These are phyloP conservation scores for Campopleginae sp. DNA, from an alignment of 2,888 invertebrate species.

Conservation along the genomic window DNA sequence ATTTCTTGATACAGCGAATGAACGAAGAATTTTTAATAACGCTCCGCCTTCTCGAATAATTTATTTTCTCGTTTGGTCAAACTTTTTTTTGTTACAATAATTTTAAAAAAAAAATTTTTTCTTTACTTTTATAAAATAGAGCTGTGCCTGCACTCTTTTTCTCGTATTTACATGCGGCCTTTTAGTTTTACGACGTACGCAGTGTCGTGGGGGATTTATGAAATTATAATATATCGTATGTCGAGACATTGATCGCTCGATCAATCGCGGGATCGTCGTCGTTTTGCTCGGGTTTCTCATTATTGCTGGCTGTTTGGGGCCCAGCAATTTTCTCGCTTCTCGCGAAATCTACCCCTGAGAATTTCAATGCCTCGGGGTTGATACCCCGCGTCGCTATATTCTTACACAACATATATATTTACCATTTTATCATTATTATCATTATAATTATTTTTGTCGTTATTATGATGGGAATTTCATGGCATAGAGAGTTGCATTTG, in stretches of 20 bases:
- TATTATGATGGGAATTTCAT: constrained; percentile 50
- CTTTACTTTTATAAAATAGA: too few species aligned
- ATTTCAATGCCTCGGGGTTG: constrained; percentile 60
- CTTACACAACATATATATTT: constrained; percentile 13
- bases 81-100: neutral
- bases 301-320: constrained; percentile 44
- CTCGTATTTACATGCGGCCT: constrained; percentile 7
- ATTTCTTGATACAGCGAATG: neutral
- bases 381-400: constrained; percentile 29
- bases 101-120: neutral
- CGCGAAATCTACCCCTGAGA: constrained; percentile 58
- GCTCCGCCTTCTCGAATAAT: neutral
- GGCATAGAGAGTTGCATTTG: constrained; percentile 56
- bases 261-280: constrained; percentile 61
- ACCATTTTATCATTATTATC: neutral
- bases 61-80: neutral
- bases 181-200: constrained; percentile 49
- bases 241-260: constrained; percentile 58
- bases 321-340: constrained; percentile 57
- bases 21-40: constrained; percentile 8
- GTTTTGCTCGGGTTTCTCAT: constrained; percentile 34
- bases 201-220: neutral
- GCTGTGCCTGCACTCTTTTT: too few species aligned
- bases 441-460: neutral
- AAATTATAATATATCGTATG: constrained; percentile 18